phyloP scores from a whole-genome alignment of 1,140 invertebrate genomes.

The Sesamia nonagrioides region DNA sequence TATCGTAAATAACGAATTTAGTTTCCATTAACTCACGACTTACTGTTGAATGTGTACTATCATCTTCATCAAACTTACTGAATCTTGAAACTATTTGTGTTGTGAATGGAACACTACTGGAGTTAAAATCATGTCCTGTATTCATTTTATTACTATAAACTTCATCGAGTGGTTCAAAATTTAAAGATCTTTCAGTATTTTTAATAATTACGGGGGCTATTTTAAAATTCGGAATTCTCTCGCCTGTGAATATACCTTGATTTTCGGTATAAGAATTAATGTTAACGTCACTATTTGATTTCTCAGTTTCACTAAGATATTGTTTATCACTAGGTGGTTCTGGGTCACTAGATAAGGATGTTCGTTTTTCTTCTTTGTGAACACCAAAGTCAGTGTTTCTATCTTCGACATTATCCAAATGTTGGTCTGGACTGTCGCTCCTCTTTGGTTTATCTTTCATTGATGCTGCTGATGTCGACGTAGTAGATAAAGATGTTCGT shows the following conservation, averaged over 20 bases:
- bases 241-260: background rate
- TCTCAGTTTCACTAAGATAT: background rate
- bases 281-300: too few species aligned
- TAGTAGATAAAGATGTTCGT: too few species aligned
- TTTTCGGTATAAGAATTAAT: background rate
- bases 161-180: too few species aligned
- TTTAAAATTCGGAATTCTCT: background rate
- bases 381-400: background rate
- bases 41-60: constrained; percentile 14
- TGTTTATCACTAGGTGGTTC: background rate
- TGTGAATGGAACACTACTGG: too few species aligned
- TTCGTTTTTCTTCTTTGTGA: too few species aligned
- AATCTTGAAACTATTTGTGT: background rate
- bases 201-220: background rate
- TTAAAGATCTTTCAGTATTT: background rate
- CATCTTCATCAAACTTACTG: constrained; percentile 12
- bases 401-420: background rate
- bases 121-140: background rate
- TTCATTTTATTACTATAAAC: background rate
- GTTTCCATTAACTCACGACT: background rate
- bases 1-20: background rate
- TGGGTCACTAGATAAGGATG: too few species aligned
- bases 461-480: too few species aligned
- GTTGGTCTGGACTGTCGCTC: background rate
- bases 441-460: background rate